Percentiles rank a stretch among this genome's conserved stretches.
phyloP scores from a whole-genome alignment of 2,113 vertebrate genomes.

The Ramphastos sulfuratus region DNA sequence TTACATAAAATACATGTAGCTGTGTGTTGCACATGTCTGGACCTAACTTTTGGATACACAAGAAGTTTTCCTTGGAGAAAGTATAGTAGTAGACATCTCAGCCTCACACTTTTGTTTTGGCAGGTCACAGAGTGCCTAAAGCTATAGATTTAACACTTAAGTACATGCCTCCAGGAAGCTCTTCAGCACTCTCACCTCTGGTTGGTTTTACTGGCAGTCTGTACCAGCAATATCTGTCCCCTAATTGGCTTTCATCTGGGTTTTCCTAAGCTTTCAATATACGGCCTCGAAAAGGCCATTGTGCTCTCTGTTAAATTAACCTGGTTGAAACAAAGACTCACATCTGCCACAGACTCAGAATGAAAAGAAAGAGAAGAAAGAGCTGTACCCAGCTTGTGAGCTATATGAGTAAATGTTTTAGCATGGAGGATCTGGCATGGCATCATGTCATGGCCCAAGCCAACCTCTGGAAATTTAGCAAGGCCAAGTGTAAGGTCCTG shows the following conservation, averaged over 20 bases:
- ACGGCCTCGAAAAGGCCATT: neutral
- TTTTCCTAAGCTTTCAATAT: neutral
- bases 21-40: neutral
- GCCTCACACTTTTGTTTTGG: neutral
- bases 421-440: neutral
- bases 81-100: neutral
- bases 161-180: neutral
- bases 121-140: neutral
- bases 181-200: neutral
- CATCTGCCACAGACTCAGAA: neutral
- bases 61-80: neutral
- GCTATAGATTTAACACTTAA: neutral
- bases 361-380: neutral
- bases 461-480: no score
- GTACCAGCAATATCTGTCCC: neutral
- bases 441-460: no score
- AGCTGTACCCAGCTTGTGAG: neutral
- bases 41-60: neutral
- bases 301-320: slow-evolving; percentile 18
- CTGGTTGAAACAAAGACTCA: neutral
- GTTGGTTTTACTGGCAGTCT: neutral
- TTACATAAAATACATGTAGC: neutral
- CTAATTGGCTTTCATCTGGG: neutral
- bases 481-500: no score
- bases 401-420: neutral